A percentile compares a stretch with the other conserved stretches of the same genome.
phyloP scores from a whole-genome alignment of 2,797 vertebrate genomes.

The Molossus molossus region DNA sequence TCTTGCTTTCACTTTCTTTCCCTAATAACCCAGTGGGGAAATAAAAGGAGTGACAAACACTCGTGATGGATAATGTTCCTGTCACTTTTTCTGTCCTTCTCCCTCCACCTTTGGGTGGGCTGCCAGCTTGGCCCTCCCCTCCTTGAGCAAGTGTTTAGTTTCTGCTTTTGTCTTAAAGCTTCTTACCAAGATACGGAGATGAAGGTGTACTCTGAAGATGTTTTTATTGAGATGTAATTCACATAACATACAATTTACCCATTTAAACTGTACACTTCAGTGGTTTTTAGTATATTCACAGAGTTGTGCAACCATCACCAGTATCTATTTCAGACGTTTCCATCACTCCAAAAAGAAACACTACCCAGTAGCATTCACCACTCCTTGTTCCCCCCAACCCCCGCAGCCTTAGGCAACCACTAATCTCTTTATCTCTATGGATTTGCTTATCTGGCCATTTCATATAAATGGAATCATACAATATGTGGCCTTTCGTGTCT shows the following conservation, averaged over 20 bases:
- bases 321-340: neutral
- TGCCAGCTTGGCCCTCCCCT: neutral
- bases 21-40: neutral
- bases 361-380: neutral
- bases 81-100: neutral
- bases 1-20: neutral
- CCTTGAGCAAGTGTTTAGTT: neutral
- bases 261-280: neutral
- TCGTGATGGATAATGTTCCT: neutral
- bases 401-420: neutral
- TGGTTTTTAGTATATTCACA: conserved; percentile 41
- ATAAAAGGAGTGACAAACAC: neutral
- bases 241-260: neutral
- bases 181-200: neutral
- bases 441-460: conserved; percentile 17
- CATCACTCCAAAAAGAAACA: neutral
- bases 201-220: conserved; percentile 5
- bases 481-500: neutral
- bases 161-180: conserved; percentile 42
- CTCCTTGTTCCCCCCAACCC: rapidly evolving
- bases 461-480: neutral
- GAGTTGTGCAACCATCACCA: neutral
- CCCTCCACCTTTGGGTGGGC: neutral
- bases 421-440: neutral
- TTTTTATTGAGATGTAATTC: neutral